phyloP scores from a whole-genome alignment of 2,113 vertebrate genomes.

The Athene cunicularia region DNA sequence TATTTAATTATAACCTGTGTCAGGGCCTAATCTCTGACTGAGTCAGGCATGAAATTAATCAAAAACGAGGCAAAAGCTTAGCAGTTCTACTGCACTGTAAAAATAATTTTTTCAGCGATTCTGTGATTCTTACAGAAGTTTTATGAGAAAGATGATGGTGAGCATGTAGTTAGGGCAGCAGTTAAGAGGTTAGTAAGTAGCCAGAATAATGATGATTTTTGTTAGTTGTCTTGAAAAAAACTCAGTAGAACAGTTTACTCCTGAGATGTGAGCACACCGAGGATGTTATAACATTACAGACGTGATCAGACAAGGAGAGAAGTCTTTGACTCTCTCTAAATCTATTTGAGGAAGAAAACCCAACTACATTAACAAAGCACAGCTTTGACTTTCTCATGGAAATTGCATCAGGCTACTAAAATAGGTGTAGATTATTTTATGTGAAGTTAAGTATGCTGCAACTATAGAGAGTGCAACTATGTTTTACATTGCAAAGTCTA shows the following conservation, averaged over 20 bases:
- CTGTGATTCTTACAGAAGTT: conserved; percentile 66
- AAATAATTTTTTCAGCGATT: conserved; percentile 76
- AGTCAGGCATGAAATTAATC: conserved; percentile 96
- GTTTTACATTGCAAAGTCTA: background rate
- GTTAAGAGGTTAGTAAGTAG: background rate
- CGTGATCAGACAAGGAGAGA: background rate
- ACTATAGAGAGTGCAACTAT: background rate
- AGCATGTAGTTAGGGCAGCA: conserved; percentile 10
- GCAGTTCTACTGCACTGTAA: conserved; percentile 78
- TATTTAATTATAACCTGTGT: conserved; percentile 99
- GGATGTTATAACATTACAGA: background rate
- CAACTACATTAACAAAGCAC: background rate
- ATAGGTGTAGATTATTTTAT: background rate
- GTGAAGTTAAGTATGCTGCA: background rate
- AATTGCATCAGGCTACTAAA: background rate
- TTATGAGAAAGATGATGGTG: conserved; percentile 35
- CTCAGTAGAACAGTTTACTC: background rate
- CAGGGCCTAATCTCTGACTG: conserved; percentile 95
- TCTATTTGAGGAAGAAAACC: background rate
- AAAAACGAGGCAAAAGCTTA: conserved; percentile 83
- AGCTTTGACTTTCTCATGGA: background rate
- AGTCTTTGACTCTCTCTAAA: background rate
- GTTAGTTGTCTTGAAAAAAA: background rate
- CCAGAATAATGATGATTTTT: conserved; percentile 33
- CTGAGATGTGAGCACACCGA: background rate